Percentiles rank a stretch among this genome's conserved stretches.
Conservation (phyloP, 2,888 invertebrate genomes). For the Poecilobothrus nobilitatus region DNA sequence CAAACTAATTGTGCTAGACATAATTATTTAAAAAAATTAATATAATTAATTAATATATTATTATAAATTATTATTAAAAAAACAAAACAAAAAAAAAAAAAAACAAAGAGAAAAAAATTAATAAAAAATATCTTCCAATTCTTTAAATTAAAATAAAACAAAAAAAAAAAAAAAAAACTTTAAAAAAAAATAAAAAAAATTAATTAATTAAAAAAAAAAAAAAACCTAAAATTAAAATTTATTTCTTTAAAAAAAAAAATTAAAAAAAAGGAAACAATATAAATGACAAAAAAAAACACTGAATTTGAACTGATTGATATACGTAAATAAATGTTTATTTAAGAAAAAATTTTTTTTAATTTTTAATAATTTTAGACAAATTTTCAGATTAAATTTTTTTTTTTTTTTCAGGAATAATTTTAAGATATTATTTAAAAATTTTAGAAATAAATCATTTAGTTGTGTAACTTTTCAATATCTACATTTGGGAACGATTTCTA, state of each 20-base stretch:
- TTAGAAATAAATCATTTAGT: no score
- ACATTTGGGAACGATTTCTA: no score
- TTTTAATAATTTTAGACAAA: no score
- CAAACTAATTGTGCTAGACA: background rate
- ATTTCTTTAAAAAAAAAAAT: conserved; percentile 13
- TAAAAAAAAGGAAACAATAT: conserved; percentile 9
- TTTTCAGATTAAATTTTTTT: no score
- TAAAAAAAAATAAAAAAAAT: conserved; percentile 19
- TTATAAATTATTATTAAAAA: conserved; percentile 21
- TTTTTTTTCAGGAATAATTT: no score
- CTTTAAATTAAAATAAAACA: conserved; percentile 18
- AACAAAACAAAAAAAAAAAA: conserved; percentile 13
- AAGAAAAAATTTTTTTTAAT: background rate
- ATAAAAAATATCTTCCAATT: conserved; percentile 13
- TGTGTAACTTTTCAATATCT: no score
- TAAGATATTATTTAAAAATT: no score
- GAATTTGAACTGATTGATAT: background rate
- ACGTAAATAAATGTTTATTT: conserved; percentile 4
- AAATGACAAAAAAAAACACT: background rate
- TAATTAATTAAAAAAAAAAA: conserved; percentile 19
- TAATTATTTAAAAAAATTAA: background rate
- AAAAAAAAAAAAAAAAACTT: conserved; percentile 21
- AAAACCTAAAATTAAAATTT: conserved; percentile 9
- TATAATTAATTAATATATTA: conserved; percentile 17
- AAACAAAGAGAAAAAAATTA: no score